Conservation (phyloP, 2,888 invertebrate species). For the Fragum sueziense region DNA sequence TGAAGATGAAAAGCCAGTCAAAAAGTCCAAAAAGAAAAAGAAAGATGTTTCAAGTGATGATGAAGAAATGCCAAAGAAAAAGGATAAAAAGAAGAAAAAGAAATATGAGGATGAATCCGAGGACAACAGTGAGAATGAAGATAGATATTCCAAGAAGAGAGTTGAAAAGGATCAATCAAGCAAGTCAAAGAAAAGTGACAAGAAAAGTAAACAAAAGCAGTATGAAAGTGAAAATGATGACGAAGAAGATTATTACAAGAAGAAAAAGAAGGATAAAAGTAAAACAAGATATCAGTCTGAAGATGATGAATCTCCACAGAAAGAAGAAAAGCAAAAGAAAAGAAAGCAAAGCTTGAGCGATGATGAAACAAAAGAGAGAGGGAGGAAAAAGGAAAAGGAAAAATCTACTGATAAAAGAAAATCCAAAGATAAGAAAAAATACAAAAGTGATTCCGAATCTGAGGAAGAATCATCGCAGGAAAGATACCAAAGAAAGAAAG, state of each 20-base stretch:
- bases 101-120: constrained; percentile 18
- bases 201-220: not conserved
- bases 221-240: constrained; percentile 24
- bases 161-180: constrained; percentile 4
- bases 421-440: constrained; percentile 34
- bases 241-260: constrained; percentile 20
- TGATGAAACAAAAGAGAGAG: constrained; percentile 11
- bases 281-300: constrained; percentile 15
- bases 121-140: constrained; percentile 36
- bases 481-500: constrained; percentile 11
- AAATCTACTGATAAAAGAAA: constrained; percentile 29
- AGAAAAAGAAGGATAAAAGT: constrained; percentile 15
- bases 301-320: constrained; percentile 33
- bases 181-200: not conserved
- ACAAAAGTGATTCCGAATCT: constrained; percentile 9
- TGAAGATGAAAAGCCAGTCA: constrained; percentile 21
- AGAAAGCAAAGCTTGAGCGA: constrained; percentile 7
- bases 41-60: constrained; percentile 20
- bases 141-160: constrained; percentile 17
- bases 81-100: constrained; percentile 32
- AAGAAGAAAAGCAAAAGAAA: constrained; percentile 35
- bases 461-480: not conserved
- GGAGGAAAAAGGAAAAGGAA: not conserved
- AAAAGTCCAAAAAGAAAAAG: constrained; percentile 33
- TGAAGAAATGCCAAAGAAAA: constrained; percentile 13